Conservation (phyloP, 2,888 invertebrate genomes). For the Netelia fuscicornis region DNA sequence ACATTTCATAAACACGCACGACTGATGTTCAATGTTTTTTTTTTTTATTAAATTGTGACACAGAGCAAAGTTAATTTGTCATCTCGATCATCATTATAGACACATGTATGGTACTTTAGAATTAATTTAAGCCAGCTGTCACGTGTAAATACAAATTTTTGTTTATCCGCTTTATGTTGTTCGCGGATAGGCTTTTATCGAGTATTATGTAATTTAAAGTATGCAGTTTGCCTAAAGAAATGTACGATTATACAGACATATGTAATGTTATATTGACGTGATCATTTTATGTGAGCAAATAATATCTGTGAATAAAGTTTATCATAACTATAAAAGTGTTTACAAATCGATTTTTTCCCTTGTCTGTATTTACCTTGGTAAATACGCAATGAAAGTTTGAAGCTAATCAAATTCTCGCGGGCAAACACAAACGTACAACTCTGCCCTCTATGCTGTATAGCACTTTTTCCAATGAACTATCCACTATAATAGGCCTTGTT, state of each 20-base stretch:
- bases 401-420: too few species aligned
- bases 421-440: too few species aligned
- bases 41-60: neutral
- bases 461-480: too few species aligned
- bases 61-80: slow-evolving; percentile 1
- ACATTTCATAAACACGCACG: slow-evolving; percentile 62
- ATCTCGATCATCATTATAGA: slow-evolving; percentile 25
- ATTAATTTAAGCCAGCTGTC: slow-evolving; percentile 44
- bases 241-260: slow-evolving; percentile 17
- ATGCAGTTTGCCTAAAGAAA: slow-evolving; percentile 21
- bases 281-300: slow-evolving; percentile 48
- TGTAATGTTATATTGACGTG: slow-evolving; percentile 51
- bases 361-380: neutral
- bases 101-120: slow-evolving; percentile 35
- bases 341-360: neutral
- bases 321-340: slow-evolving; percentile 44
- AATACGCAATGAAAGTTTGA: too few species aligned
- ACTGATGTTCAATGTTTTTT: slow-evolving; percentile 51
- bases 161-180: slow-evolving; percentile 21
- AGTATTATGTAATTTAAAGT: slow-evolving; percentile 48
- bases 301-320: slow-evolving; percentile 61
- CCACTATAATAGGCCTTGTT: too few species aligned
- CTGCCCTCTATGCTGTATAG: too few species aligned
- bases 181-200: slow-evolving; percentile 32
- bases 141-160: slow-evolving; percentile 59